These are phyloP conservation scores for Drosophila prosaltans DNA, from an alignment of 1,140 invertebrate genomes.

Conservation along the genomic window DNA sequence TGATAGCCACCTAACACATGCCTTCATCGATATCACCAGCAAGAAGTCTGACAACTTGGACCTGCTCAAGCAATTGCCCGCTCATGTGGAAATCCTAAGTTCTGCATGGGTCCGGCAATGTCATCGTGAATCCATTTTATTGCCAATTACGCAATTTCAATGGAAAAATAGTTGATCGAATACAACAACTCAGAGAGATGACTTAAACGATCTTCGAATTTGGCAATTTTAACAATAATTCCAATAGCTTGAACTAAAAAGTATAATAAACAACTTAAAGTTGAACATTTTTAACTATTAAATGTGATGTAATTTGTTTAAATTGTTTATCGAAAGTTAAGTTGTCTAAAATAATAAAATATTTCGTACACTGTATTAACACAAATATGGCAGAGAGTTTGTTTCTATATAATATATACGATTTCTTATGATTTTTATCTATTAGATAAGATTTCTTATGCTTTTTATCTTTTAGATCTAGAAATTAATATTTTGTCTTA, in stretches of 20 bases:
- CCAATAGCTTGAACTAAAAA: not conserved
- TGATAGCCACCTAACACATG: constrained; percentile 9
- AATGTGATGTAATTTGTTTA: not conserved
- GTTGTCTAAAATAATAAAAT: no score
- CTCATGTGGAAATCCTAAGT: constrained; percentile 14
- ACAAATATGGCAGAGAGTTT: no score
- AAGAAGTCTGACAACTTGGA: not conserved
- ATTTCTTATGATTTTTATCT: no score
- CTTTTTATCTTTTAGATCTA: no score
- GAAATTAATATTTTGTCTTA: no score
- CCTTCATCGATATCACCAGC: constrained; percentile 19
- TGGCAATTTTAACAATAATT: not conserved
- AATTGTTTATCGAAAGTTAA: no score
- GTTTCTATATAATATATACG: no score
- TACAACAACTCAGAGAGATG: no score
- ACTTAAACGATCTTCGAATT: no score
- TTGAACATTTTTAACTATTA: not conserved
- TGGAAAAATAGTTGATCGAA: not conserved
- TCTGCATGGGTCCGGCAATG: constrained; percentile 37
- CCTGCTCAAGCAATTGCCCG: not conserved
- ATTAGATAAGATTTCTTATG: no score
- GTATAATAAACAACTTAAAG: not conserved
- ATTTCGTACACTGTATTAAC: no score
- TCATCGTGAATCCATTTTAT: not conserved
- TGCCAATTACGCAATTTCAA: not conserved